A percentile compares a stretch with the other conserved stretches of the same genome.
phyloP scores from a whole-genome alignment of 1,140 invertebrate species.

The Streblospio benedicti region DNA sequence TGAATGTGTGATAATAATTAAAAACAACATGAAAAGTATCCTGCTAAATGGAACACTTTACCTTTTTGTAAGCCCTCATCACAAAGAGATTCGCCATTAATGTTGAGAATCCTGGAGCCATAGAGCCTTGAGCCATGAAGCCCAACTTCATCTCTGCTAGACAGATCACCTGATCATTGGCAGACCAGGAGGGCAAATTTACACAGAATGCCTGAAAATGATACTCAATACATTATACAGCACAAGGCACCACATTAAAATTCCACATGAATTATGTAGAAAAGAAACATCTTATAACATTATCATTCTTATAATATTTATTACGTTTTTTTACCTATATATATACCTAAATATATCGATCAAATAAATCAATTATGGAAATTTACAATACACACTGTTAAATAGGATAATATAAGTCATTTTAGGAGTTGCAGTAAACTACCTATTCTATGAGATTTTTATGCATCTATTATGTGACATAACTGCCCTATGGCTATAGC shows the following conservation, averaged over 20 bases:
- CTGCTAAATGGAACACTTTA: conserved; percentile 50
- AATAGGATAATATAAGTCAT: too few species aligned
- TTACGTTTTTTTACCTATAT: neutral
- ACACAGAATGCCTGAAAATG: conserved; percentile 80
- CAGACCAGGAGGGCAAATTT: conserved; percentile 99
- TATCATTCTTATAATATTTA: neutral
- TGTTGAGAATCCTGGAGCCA: conserved; percentile 98
- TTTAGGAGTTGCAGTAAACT: too few species aligned
- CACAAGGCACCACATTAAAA: neutral
- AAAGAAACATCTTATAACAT: neutral
- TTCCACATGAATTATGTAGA: neutral
- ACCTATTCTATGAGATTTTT: too few species aligned
- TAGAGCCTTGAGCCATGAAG: conserved; percentile 92
- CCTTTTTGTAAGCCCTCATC: conserved; percentile 99
- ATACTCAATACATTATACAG: neutral
- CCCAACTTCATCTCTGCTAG: conserved; percentile 93
- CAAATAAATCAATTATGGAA: too few species aligned
- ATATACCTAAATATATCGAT: too few species aligned
- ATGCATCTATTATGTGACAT: too few species aligned
- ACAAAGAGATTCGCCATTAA: conserved; percentile 99
- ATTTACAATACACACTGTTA: too few species aligned
- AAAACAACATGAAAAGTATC: too few species aligned
- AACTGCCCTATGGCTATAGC: too few species aligned
- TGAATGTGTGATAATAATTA: too few species aligned
- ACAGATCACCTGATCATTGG: conserved; percentile 86